These are phyloP conservation scores for Apis laboriosa DNA, from an alignment of 1,140 invertebrate genomes.

Conservation along the genomic window DNA sequence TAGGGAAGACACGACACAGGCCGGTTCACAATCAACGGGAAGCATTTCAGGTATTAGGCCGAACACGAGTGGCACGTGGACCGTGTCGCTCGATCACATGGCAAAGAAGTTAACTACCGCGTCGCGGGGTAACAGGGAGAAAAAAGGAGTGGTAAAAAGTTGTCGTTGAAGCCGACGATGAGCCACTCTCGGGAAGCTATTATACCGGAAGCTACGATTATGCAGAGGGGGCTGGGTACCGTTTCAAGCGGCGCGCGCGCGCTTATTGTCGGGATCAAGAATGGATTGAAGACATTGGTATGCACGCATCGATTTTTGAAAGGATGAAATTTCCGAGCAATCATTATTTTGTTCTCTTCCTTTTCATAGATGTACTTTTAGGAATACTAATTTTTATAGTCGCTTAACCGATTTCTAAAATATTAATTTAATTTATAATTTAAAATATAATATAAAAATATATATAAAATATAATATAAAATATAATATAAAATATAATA, in stretches of 20 bases:
- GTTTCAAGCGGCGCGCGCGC: constrained; percentile 32
- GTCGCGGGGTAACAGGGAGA: constrained; percentile 26
- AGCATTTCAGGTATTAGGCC: constrained; percentile 62
- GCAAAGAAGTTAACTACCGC: constrained; percentile 59
- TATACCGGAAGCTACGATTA: constrained; percentile 58
- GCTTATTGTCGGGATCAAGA: neutral
- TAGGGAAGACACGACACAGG: constrained; percentile 11
- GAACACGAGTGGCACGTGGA: constrained; percentile 65
- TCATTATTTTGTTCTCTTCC: no score
- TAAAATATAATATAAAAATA: no score
- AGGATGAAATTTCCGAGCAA: no score
- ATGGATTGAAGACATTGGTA: neutral
- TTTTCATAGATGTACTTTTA: no score
- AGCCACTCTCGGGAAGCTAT: constrained; percentile 55
- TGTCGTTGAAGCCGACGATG: constrained; percentile 21
- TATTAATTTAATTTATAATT: no score
- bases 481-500: no score
- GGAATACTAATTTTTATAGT: no score
- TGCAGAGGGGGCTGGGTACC: constrained; percentile 19
- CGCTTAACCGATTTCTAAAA: no score
- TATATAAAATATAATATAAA: no score
- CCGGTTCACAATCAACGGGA: constrained; percentile 52
- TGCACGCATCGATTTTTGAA: neutral
- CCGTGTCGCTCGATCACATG: constrained; percentile 61
- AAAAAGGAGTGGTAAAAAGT: constrained; percentile 39